These are phyloP conservation scores for Nesoenas mayeri DNA, from an alignment of 2,113 vertebrate species.

Conservation along the genomic window DNA sequence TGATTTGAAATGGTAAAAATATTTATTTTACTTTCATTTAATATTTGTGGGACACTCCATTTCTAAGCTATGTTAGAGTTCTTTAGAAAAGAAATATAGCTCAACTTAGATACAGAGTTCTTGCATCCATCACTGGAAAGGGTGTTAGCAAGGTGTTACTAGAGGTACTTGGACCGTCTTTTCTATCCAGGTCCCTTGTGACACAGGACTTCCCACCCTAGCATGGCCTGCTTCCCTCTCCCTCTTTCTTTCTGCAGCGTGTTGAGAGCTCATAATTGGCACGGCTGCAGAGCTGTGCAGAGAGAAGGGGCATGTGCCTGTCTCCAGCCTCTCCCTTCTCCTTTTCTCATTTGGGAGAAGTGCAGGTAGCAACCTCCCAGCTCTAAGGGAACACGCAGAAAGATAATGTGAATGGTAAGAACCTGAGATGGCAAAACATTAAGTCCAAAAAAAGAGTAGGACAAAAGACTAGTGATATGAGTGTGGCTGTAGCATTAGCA, in stretches of 20 bases:
- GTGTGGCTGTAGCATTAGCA: neutral
- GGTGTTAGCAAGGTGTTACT: neutral
- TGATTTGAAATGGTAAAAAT: slow-evolving; percentile 52
- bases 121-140: neutral
- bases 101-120: neutral
- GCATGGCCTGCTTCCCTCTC: neutral
- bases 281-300: neutral
- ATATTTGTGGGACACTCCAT: neutral
- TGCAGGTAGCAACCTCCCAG: neutral
- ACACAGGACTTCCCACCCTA: neutral
- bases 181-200: neutral
- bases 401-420: neutral
- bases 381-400: neutral
- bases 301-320: neutral
- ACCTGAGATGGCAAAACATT: neutral
- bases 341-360: neutral
- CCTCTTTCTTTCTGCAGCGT: neutral
- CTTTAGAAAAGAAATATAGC: neutral
- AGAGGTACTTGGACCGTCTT: neutral
- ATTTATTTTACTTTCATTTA: slow-evolving; percentile 47
- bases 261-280: neutral
- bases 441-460: neutral
- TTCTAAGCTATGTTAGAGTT: neutral
- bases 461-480: neutral
- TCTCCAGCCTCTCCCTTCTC: neutral